Base-by-base conservation (phyloP, 2,113 vertebrate species). In the Dipodomys stephensi region DNA sequence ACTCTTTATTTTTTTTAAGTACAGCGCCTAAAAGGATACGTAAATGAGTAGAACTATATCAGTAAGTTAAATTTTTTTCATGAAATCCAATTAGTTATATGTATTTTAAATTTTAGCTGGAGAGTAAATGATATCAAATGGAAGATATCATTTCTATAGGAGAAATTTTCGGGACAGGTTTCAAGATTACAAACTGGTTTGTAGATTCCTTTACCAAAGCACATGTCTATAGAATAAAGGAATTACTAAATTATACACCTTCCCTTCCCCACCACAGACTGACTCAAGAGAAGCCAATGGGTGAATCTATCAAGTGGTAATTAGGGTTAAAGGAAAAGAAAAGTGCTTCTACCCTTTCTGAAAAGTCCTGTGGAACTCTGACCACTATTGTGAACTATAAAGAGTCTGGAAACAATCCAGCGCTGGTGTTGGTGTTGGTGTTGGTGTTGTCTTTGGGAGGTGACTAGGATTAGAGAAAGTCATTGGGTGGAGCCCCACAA, bases 401-500 rank as follows among this genome's bases (percentile, higher is more conserved):
- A 76, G 30, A 20, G 27, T 20, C 27, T 20, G 6, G 23, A 83
- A 65, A 83, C 18, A 44, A 71, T 6, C 18, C 12, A 35, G 20
- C 2, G 3, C 1, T 35, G 0, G 5, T 35, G 69, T 8, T 32
- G 9, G 23, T 28, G 0, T 8, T 39, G 39, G 5, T 39, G 39
- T 39, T 39, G 22, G 30, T 2, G 11, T 12, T 53, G 20, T 4
- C 53, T 57, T 57, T 64, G 44, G 30, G 30, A 23, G 19, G 19
- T 49, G 6, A 65, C 46, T 22, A 76, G 62, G 60, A 27, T 35
- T n/a, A 30, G 10, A 79, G 4, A 28, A 35, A 7, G 39, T 19
- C 15, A 27, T 82, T 18, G 53, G 15, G 28, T 64, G 9, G n/a
- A 28, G 3, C 18, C 1, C 7, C 60, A 0, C 15, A 57, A 30